These are phyloP conservation scores for Hydrolagus affinis DNA, from an alignment of 2,113 vertebrate species.

Conservation along the genomic window DNA sequence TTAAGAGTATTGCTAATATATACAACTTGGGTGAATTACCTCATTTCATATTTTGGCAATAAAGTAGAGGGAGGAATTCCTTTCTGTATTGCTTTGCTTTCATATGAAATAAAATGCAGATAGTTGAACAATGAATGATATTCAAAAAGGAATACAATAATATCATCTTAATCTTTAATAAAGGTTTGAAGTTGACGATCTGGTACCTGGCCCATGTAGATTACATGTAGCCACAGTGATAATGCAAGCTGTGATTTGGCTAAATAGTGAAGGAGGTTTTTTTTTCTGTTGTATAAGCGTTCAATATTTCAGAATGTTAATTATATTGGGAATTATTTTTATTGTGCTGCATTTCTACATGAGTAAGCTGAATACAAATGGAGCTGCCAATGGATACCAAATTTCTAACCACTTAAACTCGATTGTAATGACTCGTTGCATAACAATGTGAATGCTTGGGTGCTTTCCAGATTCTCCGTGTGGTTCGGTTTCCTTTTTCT, in stretches of 20 bases:
- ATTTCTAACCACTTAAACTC: neutral
- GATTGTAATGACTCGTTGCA: neutral
- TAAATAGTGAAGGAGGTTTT: neutral
- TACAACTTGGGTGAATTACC: neutral
- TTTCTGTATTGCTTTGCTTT: neutral
- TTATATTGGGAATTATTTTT: neutral
- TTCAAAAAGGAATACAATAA: neutral
- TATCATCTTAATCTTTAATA: neutral
- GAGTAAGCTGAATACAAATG: neutral
- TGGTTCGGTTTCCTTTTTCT: too few relatives aligned
- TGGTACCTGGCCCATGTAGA: neutral
- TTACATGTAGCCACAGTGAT: neutral
- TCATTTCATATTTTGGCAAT: neutral
- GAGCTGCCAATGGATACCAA: neutral
- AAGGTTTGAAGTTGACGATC: neutral
- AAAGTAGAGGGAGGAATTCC: neutral
- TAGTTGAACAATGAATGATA: neutral
- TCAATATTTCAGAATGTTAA: neutral
- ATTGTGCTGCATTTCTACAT: neutral
- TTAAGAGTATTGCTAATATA: neutral
- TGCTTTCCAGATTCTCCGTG: neutral
- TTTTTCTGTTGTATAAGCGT: neutral
- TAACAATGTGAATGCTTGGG: neutral
- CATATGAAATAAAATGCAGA: neutral
- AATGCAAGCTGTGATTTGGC: neutral